Base-by-base conservation (phyloP, 2,888 invertebrate species). In the Hecatera dysodea region DNA sequence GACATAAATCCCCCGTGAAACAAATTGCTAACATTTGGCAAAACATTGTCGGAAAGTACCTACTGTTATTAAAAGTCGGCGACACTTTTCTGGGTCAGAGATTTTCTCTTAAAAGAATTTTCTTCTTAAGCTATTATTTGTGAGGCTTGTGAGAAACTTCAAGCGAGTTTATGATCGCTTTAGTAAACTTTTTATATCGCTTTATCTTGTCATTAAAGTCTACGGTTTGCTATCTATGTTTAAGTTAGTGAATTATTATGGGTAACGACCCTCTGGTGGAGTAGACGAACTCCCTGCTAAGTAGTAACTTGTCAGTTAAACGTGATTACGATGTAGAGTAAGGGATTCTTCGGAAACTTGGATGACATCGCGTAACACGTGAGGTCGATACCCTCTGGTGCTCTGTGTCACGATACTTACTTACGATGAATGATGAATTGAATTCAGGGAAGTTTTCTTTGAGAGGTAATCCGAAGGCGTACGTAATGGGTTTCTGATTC, bases 21-120 rank as follows among this genome's bases (percentile, higher is more conserved):
- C 56, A 80, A 80, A 77, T 79, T 80, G 80, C 75, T 67, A 77
- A 53, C 55, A 77, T 64, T 77, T 83, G 77, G 74, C 69, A 66
- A 67, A 74, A 79, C 60, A 71, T 57, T 80, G 68, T 75, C 55
- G 27, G 42, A 64, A 61, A 70, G 55, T 72, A 60, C 55, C 42
- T 50, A 72, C 67, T 39, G 65, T 65, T 80, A 80, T 71, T 73
- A 83, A 67, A 72, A 80, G 82, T 82, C 81, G 57, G 65, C 52
- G 74, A 81, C 83, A 77, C 77, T 63, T 83, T 77, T 80, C 63
- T 83, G 61, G 83, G 82, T 77, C 83, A 61, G 17, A 55, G 4
- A 60, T 61, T 68, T 72, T 57, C 33, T 39, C 46, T 52, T 50
- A 50, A 55, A 69, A 65, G 57, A 76, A 68, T 67, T 62, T 81